phyloP scores from a whole-genome alignment of 53 echinoderm and acorn worm species.

The Paracentrotus lividus region DNA sequence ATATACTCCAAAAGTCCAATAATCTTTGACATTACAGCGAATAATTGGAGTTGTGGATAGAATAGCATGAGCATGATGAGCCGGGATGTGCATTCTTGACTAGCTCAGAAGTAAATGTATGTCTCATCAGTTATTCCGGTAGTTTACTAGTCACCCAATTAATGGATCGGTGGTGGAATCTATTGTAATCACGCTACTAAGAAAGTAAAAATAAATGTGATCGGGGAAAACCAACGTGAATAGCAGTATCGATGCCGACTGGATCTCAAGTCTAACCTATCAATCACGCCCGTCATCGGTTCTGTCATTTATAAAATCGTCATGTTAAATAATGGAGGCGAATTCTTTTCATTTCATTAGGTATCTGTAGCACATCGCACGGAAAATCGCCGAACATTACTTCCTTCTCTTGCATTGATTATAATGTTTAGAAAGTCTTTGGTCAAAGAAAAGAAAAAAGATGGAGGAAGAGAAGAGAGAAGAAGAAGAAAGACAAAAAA shows the following conservation, averaged over 20 bases:
- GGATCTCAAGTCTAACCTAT: constrained; percentile 43
- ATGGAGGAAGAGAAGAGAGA: neutral
- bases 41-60: too few species aligned
- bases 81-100: neutral
- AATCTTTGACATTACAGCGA: too few species aligned
- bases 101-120: neutral
- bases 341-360: constrained; percentile 34
- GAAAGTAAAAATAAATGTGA: constrained; percentile 7
- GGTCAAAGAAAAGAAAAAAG: neutral
- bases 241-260: constrained; percentile 2
- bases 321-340: constrained; percentile 2
- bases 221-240: constrained; percentile 7
- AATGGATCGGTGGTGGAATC: neutral
- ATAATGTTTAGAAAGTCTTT: neutral
- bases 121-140: neutral
- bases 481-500: too few species aligned
- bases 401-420: neutral
- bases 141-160: neutral
- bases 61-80: too few species aligned
- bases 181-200: neutral
- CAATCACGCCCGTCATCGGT: neutral
- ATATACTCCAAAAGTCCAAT: too few species aligned
- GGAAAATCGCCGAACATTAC: neutral
- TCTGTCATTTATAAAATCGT: neutral
- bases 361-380: too few species aligned